These are phyloP conservation scores for Papilio aristodemus DNA, from an alignment of 1,140 invertebrate genomes.

Conservation along the genomic window DNA sequence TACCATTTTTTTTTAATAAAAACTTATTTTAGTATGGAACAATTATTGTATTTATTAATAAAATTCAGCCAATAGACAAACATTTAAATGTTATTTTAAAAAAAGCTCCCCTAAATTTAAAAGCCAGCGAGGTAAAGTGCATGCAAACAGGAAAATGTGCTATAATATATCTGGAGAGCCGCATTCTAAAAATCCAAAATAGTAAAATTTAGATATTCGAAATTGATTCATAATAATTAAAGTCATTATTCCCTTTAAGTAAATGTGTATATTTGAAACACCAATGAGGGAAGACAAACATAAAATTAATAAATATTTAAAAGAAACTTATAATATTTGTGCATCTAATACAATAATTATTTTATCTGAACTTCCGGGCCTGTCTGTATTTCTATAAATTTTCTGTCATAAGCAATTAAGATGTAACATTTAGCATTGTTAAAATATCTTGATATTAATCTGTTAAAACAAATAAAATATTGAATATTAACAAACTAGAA, in stretches of 20 bases:
- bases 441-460: conserved; percentile 12
- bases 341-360: conserved; percentile 41
- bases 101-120: conserved; percentile 65
- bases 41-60: conserved; percentile 51
- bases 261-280: conserved; percentile 46
- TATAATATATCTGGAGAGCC: conserved; percentile 64
- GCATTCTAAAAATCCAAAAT: conserved; percentile 43
- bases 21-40: conserved; percentile 48
- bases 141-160: conserved; percentile 73
- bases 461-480: conserved; percentile 23
- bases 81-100: conserved; percentile 56
- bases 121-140: conserved; percentile 69
- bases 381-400: conserved; percentile 8
- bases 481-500: conserved; percentile 29
- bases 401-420: conserved; percentile 9
- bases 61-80: conserved; percentile 67
- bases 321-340: conserved; percentile 48
- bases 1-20: conserved; percentile 46
- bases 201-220: conserved; percentile 43
- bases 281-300: conserved; percentile 58
- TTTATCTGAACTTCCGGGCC: conserved; percentile 7
- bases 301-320: conserved; percentile 43
- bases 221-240: conserved; percentile 38
- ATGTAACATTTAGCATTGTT: background rate
- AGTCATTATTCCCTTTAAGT: conserved; percentile 40